Conservation (phyloP, 2,888 invertebrate genomes). For the Lasioglossum figueresi region DNA sequence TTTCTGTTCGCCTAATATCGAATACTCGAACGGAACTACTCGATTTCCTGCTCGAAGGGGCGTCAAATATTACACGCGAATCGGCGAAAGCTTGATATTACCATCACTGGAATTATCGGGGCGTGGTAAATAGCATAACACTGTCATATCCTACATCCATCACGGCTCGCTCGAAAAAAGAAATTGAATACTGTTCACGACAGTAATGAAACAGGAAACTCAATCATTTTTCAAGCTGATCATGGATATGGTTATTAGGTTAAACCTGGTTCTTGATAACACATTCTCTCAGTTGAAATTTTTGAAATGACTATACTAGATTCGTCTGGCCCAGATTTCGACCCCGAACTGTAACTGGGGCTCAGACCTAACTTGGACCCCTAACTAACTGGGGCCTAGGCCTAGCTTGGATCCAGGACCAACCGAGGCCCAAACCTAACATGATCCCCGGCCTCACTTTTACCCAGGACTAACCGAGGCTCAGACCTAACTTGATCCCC, state of each 20-base stretch:
- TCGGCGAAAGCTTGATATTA: constrained; percentile 27
- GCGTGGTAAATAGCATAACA: constrained; percentile 3
- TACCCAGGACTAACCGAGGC: no score
- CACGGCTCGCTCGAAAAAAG: not conserved
- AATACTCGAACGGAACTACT: constrained; percentile 31
- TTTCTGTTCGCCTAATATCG: constrained; percentile 43
- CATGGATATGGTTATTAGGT: not conserved
- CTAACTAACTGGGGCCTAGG: no score
- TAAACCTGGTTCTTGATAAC: not conserved
- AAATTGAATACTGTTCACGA: not conserved
- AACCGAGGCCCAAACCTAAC: no score
- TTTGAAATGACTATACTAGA: not conserved
- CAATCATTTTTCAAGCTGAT: not conserved
- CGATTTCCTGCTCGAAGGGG: constrained; percentile 45
- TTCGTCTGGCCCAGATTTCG: no score
- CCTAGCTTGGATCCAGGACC: no score
- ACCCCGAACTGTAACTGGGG: no score
- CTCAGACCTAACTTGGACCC: no score
- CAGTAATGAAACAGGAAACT: not conserved
- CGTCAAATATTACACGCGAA: constrained; percentile 30
- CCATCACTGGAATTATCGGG: constrained; percentile 2
- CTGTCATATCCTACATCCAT: constrained; percentile 16
- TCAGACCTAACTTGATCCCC: no score
- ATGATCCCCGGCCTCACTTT: no score
- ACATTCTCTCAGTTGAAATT: not conserved